Evolutionary conservation across 1,140 invertebrate species (phyloP), one percentile per base, ranked within the genome.

Genomic region (Lepidurus couesii): DNA sequence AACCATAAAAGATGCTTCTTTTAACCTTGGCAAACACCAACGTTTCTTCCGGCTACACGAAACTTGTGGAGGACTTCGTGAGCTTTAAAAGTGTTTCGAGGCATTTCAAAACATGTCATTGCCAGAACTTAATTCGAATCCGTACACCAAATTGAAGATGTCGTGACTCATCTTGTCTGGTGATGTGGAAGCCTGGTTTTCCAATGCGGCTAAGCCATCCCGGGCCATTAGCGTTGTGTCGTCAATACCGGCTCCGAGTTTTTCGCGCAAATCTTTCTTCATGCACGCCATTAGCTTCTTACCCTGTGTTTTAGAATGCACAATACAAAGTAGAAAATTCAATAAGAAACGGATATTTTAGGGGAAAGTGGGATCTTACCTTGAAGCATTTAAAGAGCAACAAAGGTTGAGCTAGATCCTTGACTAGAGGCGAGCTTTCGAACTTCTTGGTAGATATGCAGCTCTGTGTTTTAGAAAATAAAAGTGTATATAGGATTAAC

Each of bases 241-340:
- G 43, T 77, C 75, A 24, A 47, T 43, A 13, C 24, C 34, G 24
- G 43, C 42, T 34, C 75, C 43, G 6, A 77, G 42, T 24, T 77
- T 77, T 21, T 77, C 76, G 1, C 76, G 44, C 7, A 77, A 34
- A 77, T 77, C 76, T 77, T 77, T 77, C 76, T 77, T 77, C 76
- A 77, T 77, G 44, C 76, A 77, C 16, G 76, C 76, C 44, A 53
- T 65, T 10, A 77, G 45, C 26, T 77, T 77, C 24, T 44, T 77
- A 42, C 76, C 76, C 53, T 65, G 21, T 65, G 34, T 65, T 47
- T 65, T 65, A 0, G 53, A 65, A 0, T 7, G 34, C 34, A 21
- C 3, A 65, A 65, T 7, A 16, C 7, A 16, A 16, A 21, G 7
- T 65, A 21, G 53, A 21, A n/a, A 65, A 21, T 13, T 4, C n/a